These are phyloP conservation scores for zebrafish (Danio rerio) DNA, from an alignment of 2,113 vertebrate species.

Conservation along the genomic window GRCz12tu NC_133182.1:35455001-35455500, in stretches of 20 bases:
- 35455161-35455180: too few relatives aligned
- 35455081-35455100: too few relatives aligned
- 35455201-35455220: neutral
- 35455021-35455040: too few relatives aligned
- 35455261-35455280: neutral
- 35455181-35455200: neutral
- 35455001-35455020: too few relatives aligned
- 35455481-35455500: neutral
- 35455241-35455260: neutral
- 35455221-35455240: neutral
- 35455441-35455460: neutral
- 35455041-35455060: too few relatives aligned
- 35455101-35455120: too few relatives aligned
- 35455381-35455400: neutral
- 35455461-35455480: neutral
- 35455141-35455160: too few relatives aligned
- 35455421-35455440: neutral
- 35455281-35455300: neutral
- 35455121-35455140: too few relatives aligned
- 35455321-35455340: neutral
- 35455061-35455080: too few relatives aligned
- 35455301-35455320: neutral
- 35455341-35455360: neutral
- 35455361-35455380: neutral
- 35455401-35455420: conserved; percentile 8